A percentile compares a stretch with the other conserved stretches of the same genome.
phyloP scores from a whole-genome alignment of 2,888 invertebrate genomes.

The Polyploca ridens region DNA sequence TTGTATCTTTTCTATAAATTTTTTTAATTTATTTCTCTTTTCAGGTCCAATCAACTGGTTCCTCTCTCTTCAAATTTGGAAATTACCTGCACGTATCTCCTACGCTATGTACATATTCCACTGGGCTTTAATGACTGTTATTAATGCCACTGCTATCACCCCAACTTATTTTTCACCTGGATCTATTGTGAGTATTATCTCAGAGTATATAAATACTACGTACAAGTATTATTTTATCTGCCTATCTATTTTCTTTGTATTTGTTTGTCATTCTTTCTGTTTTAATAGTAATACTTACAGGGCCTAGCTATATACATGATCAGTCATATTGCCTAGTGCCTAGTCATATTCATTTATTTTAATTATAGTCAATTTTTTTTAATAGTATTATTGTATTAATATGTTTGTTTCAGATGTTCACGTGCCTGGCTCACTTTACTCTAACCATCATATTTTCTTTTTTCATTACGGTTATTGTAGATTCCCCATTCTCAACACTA shows the following conservation, averaged over 20 bases:
- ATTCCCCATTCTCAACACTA: conserved; percentile 41
- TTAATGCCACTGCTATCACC: conserved; percentile 37
- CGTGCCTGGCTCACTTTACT: conserved; percentile 32
- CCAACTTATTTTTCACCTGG: conserved; percentile 42
- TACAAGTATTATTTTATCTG: too few species aligned
- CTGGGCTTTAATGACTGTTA: conserved; percentile 47
- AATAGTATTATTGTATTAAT: not conserved
- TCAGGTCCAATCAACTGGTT: conserved; percentile 76
- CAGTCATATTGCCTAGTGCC: too few species aligned
- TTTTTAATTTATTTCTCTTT: conserved; percentile 15
- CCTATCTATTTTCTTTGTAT: too few species aligned
- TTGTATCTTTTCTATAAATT: too few species aligned
- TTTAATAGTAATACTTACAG: too few species aligned
- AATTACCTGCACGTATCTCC: conserved; percentile 78
- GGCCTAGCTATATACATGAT: too few species aligned
- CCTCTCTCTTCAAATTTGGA: conserved; percentile 73
- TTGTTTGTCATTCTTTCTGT: too few species aligned
- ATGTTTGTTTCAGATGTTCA: conserved; percentile 32
- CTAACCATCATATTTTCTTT: conserved; percentile 32
- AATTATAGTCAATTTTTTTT: too few species aligned
- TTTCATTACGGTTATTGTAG: conserved; percentile 34
- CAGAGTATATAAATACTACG: too few species aligned
- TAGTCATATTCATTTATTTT: too few species aligned
- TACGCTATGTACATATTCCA: conserved; percentile 84
- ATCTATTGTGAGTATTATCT: conserved; percentile 35